These are phyloP conservation scores for Catamblyrhynchus diadema DNA, from an alignment of 2,797 vertebrate genomes.

Conservation along the genomic window DNA sequence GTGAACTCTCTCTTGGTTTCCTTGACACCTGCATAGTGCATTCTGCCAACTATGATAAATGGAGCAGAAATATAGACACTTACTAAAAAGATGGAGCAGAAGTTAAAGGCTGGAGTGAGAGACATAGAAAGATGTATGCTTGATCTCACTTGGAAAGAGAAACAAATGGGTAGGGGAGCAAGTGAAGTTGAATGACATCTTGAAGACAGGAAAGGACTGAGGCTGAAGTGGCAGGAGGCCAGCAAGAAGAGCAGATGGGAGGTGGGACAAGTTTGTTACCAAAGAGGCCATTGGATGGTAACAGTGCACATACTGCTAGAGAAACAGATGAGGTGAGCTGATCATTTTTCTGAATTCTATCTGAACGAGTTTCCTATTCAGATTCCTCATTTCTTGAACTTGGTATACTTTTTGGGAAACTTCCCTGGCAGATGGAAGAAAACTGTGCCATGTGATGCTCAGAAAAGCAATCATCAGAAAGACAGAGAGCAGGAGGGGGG, in stretches of 20 bases:
- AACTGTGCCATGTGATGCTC: slow-evolving; percentile 1
- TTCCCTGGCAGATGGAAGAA: slow-evolving; percentile 48
- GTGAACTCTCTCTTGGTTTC: slow-evolving; percentile 62
- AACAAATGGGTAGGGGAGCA: slow-evolving; percentile 49
- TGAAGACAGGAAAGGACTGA: slow-evolving; percentile 66
- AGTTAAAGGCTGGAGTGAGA: slow-evolving; percentile 52
- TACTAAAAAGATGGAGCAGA: slow-evolving; percentile 60
- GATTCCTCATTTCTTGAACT: slow-evolving; percentile 7
- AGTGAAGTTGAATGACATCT: slow-evolving; percentile 60
- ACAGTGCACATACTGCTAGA: slow-evolving; percentile 58
- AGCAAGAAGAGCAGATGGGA: slow-evolving; percentile 74
- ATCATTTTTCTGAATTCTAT: slow-evolving; percentile 47
- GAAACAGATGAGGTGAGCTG: slow-evolving; percentile 48
- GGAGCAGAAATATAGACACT: slow-evolving; percentile 69
- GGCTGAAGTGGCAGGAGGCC: slow-evolving; percentile 59
- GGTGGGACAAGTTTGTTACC: slow-evolving; percentile 64
- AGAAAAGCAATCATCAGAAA: background rate
- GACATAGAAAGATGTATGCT: slow-evolving; percentile 46
- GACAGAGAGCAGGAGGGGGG: background rate
- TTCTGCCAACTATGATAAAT: slow-evolving; percentile 65
- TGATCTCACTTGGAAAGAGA: slow-evolving; percentile 65
- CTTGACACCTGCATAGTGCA: slow-evolving; percentile 57
- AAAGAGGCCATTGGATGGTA: slow-evolving; percentile 58
- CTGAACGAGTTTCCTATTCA: background rate
- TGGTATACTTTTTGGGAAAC: slow-evolving; percentile 10